Evolutionary conservation across 1,140 invertebrate species (phyloP).

Genomic region (Chironomus striatipennis): DNA sequence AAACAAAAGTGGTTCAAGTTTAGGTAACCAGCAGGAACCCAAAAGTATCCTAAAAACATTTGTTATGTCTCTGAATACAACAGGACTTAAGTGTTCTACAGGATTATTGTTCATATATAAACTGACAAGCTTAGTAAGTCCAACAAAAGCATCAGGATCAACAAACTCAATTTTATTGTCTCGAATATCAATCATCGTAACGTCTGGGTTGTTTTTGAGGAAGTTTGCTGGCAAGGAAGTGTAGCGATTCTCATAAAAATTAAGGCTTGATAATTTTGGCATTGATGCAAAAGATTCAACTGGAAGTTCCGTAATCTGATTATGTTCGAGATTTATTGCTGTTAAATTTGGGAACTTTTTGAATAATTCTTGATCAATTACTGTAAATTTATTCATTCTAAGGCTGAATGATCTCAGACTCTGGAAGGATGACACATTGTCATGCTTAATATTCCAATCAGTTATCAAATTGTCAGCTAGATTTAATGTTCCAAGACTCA

Average conservation of each 20-base stretch:
- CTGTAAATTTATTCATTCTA: neutral
- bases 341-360: neutral
- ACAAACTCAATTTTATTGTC: neutral
- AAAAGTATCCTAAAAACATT: neutral
- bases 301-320: neutral
- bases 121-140: neutral
- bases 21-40: neutral
- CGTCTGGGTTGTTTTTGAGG: neutral
- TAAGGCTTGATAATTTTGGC: neutral
- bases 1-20: neutral
- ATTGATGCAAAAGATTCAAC: neutral
- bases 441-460: neutral
- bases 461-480: neutral
- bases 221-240: neutral
- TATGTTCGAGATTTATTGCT: neutral
- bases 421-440: neutral
- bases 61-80: neutral
- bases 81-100: neutral
- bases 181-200: neutral
- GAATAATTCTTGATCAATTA: neutral
- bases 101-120: neutral
- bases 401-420: neutral
- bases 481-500: neutral
- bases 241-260: neutral
- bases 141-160: neutral